Conservation (phyloP, 2,888 invertebrate species). For the Perithous albicinctus region DNA sequence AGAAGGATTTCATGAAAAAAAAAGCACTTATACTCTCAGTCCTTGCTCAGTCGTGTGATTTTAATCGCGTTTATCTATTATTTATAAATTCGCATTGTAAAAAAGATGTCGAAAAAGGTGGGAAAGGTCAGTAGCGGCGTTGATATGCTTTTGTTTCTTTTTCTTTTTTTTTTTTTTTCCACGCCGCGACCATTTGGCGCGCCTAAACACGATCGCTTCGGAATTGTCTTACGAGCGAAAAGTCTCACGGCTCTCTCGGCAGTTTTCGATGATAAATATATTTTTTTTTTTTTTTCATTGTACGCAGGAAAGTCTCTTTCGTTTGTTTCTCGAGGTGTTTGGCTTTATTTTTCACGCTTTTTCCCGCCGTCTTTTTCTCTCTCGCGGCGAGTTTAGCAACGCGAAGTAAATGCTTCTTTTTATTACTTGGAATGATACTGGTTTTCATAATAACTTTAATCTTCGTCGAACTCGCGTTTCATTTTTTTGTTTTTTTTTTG, state of each 20-base stretch:
- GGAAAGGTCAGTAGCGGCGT: slow-evolving; percentile 23
- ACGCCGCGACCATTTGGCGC: slow-evolving; percentile 23
- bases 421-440: slow-evolving; percentile 80
- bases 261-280: slow-evolving; percentile 64
- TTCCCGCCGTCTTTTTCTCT: slow-evolving; percentile 14
- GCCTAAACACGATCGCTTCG: slow-evolving; percentile 11
- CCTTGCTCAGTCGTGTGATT: slow-evolving; percentile 53
- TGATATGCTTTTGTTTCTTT: slow-evolving; percentile 64
- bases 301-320: slow-evolving; percentile 68
- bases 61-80: slow-evolving; percentile 43
- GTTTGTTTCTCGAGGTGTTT: slow-evolving; percentile 24
- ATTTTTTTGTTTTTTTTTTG: too few species aligned
- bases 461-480: neutral
- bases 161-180: too few species aligned
- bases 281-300: too few species aligned
- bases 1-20: slow-evolving; percentile 43
- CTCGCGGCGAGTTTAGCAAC: slow-evolving; percentile 62
- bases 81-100: slow-evolving; percentile 39
- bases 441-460: slow-evolving; percentile 8
- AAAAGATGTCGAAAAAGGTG: slow-evolving; percentile 56
- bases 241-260: slow-evolving; percentile 54
- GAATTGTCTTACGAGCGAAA: slow-evolving; percentile 46
- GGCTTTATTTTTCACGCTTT: slow-evolving; percentile 12
- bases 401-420: slow-evolving; percentile 78
- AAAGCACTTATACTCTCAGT: slow-evolving; percentile 46